Base-by-base conservation (phyloP, 1,140 invertebrate genomes). In the Zaprionus nigranus region DNA sequence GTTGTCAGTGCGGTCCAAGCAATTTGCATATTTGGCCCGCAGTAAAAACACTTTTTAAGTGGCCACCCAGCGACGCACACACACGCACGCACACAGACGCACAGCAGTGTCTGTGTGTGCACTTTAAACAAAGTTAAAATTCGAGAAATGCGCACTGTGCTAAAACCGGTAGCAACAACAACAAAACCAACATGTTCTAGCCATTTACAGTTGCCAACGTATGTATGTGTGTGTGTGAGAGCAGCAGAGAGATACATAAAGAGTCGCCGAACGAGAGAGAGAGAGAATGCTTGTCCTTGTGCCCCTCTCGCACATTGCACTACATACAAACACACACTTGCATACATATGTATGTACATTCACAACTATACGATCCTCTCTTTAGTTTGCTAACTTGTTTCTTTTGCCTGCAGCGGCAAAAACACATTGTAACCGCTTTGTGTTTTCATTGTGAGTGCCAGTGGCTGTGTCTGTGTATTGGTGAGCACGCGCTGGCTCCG, bases 41-140 rank as follows among this genome's bases (percentile, higher is more conserved):
- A 84, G 85, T 81, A 84, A 90, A 88, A 88, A 90, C 81, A 90
- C 82, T 85, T 90, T 79, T 80, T 68, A 85, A 90, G 85, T 90
- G 85, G 86, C 85, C 85, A 90, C 85, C 85, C 82, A 90, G 76
- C 67, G 54, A 11, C 58, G 6, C 70, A 58, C 30, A 75, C 28
- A 59, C 53, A 43, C 57, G 46, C 22, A 61, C 58, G 13, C 22
- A 53, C 43, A 59, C 20, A 60, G n/a, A 24, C 38, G 12, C 30
- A 56, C 26, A 20, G 34, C 15, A 53, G 36, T 49, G 43, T 53
- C 22, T 36, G 53, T 63, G 28, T 63, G 30, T 40, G 24, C 63
- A 84, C 85, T 90, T 85, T 90, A 90, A 90, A 90, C 86, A 90
- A 90, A 86, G 82, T 86, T 86, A 90, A 90, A 90, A 90, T 73